Evolutionary conservation across 2,888 invertebrate species (phyloP), one percentile per base, ranked within the genome.

Genomic region (Ectropis crepuscularia): DNA sequence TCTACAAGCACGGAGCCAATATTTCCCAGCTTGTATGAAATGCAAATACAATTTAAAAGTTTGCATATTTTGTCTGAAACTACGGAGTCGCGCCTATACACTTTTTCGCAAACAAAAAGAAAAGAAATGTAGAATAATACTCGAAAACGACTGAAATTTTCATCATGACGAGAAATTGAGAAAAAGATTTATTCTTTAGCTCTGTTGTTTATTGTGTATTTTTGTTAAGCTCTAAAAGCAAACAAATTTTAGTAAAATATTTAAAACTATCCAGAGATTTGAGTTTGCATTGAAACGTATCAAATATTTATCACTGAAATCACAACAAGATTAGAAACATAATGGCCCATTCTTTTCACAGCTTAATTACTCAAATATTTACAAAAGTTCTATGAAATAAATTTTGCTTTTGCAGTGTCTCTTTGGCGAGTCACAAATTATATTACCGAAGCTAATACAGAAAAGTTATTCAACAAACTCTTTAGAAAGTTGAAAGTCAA

Each of bases 11-110:
- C 80, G 82, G 77, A 86, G 83, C 84, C 87, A 89, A 91, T 90
- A 89, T 90, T 88, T 87, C 82, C 81, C 77, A 76, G 82, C 84
- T 81, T 83, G 85, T 87, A 90, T 90, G 87, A 89, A 89, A 89
- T 87, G 88, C 89, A 92, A 92, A 91, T 91, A 92, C 86, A 90
- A 91, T 91, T 91, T 90, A 82, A 88, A 90, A 91, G 88, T 90
- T 90, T 89, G 86, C 89, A 90, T 90, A 89, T 89, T 90, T 88
- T 85, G 86, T 80, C 82, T 77, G 83, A 80, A 81, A 85, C 85
- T 80, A 79, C 81, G 80, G 82, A 82, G 81, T 83, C 78, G 80
- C 87, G 89, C 89, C 89, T 88, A 89, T 81, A 77, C 77, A 76
- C 69, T 39, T 66, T 65, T 74, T 77, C 74, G 71, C 74, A 53